These are phyloP conservation scores for Ochropleura leucogaster DNA, from an alignment of 2,888 invertebrate genomes.

Conservation along the genomic window DNA sequence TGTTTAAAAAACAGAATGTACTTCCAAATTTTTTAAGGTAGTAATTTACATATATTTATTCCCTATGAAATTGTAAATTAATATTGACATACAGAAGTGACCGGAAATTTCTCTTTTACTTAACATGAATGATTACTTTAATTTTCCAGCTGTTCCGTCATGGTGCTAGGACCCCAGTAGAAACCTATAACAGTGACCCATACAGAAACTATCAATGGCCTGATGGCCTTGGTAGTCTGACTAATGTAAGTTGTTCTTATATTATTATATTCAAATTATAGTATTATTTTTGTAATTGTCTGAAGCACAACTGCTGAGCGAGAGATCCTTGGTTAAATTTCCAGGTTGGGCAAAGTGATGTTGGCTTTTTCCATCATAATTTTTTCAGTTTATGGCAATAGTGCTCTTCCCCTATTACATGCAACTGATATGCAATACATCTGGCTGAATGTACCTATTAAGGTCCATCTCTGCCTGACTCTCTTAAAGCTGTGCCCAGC, in stretches of 20 bases:
- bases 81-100: neutral
- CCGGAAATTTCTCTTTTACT: neutral
- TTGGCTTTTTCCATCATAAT: neutral
- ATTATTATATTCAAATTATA: neutral
- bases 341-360: neutral
- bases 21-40: no score
- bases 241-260: conserved; percentile 92
- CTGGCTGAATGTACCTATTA: no score
- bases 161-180: conserved; percentile 95
- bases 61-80: neutral
- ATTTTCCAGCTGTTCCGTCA: conserved; percentile 94
- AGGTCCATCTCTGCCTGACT: no score
- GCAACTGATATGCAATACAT: neutral
- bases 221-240: conserved; percentile 95
- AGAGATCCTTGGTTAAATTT: neutral
- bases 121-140: conserved; percentile 4
- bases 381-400: neutral
- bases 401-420: neutral
- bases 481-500: no score
- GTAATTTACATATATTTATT: neutral
- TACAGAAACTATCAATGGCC: conserved; percentile 94
- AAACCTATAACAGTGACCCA: conserved; percentile 95
- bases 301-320: neutral
- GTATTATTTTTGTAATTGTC: neutral
- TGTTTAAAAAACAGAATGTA: neutral